These are phyloP conservation scores for Anser cygnoides DNA, from an alignment of 2,113 vertebrate genomes.

Conservation along the genomic window DNA sequence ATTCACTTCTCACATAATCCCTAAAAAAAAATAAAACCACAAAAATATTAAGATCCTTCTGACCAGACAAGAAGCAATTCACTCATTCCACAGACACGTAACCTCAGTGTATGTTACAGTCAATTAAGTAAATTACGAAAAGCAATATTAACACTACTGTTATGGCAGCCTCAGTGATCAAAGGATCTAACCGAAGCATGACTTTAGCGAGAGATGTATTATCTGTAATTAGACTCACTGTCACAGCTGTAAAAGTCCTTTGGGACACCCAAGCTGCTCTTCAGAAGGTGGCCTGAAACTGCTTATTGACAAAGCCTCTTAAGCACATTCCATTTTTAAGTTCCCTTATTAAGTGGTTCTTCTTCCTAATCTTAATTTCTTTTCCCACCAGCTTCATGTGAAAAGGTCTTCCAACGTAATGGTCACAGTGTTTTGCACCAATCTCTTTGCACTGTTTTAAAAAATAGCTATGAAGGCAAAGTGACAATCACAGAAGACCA, in stretches of 20 bases:
- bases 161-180: not conserved
- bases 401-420: not conserved
- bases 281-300: constrained; percentile 22
- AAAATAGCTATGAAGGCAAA: not conserved
- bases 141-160: constrained; percentile 4
- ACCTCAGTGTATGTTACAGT: not conserved
- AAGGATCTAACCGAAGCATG: constrained; percentile 13
- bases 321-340: constrained; percentile 52
- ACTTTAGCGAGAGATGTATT: constrained; percentile 2
- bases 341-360: constrained; percentile 26
- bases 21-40: constrained; percentile 72
- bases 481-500: not conserved
- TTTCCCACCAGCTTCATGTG: not conserved
- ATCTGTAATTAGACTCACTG: constrained; percentile 61
- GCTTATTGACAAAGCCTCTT: constrained; percentile 58
- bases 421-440: not conserved
- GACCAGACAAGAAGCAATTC: not conserved
- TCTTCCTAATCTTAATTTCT: not conserved
- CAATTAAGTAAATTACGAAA: constrained; percentile 25
- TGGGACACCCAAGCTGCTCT: constrained; percentile 46
- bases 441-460: not conserved
- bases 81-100: not conserved
- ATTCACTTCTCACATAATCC: constrained; percentile 95
- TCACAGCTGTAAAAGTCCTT: constrained; percentile 45
- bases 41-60: not conserved